Conservation (phyloP, 2,888 invertebrate genomes). For the Sthenelais limicola region DNA sequence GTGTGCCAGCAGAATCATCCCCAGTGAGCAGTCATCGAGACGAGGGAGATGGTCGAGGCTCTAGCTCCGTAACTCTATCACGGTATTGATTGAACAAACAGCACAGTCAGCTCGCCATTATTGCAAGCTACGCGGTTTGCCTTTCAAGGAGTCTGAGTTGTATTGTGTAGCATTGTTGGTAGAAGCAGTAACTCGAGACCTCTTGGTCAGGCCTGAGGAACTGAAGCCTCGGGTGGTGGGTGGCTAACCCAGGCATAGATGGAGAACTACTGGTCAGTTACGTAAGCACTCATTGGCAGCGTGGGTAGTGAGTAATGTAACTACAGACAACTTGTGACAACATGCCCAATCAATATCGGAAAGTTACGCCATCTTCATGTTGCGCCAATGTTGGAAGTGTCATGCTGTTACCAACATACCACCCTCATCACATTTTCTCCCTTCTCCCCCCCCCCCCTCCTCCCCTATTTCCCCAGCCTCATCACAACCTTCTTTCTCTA, state of each 20-base stretch:
- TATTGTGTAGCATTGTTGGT: neutral
- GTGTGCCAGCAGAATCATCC: neutral
- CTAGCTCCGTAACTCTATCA: neutral
- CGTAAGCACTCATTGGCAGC: neutral
- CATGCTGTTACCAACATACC: neutral
- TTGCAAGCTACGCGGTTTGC: neutral
- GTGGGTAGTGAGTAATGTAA: constrained; percentile 11
- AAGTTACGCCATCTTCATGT: neutral
- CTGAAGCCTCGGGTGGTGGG: no score
- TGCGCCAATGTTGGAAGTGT: neutral
- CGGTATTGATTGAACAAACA: neutral
- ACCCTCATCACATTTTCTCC: neutral
- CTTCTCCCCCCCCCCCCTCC: neutral
- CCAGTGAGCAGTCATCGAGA: neutral
- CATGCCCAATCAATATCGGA: constrained; percentile 5
- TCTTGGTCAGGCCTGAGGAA: neutral
- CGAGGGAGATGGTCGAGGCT: neutral
- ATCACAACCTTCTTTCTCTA: no score
- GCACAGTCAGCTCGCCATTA: no score
- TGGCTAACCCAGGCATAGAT: no score
- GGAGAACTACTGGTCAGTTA: neutral
- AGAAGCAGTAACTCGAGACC: neutral
- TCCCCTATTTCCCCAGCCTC: neutral
- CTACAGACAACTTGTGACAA: constrained; percentile 8
- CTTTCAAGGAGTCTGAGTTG: neutral